Base-by-base conservation (phyloP, 2,113 vertebrate species). In the Ptychochromis oligacanthus region DNA sequence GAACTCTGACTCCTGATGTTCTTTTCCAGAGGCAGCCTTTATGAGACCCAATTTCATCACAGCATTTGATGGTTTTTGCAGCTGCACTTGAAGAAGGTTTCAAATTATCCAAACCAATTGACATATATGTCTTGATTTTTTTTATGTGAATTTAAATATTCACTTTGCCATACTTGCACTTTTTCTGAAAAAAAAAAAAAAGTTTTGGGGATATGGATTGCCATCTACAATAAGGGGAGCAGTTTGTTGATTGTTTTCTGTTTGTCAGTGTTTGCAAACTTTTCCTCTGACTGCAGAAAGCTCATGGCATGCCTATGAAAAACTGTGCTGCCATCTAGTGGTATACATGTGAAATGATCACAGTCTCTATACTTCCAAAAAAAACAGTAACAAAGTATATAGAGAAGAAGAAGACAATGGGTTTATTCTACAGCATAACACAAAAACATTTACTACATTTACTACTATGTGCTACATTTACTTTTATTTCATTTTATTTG, bases 261-360 rank as follows among this genome's bases (percentile, higher is more conserved):
- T 26, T 1, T 43, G 43, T 46, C 4, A 46, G 36, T 9, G 15
- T 49, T 67, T 67, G 64, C 24, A 70, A 49, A 70, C 65, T 0
- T 67, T 64, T 43, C 64, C 64, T 67, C 40, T 28, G 40, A 49
- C 15, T 70, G 43, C 40, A 70, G 40, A 49, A 70, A 70, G 49
- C 24, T 67, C 22, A 22, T 18, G 3, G 64, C 18, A 70, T 15
- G 12, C 43, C 43, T 49, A 6, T 17, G 20, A 77, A 28, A 61
- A n/a, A 1, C 57, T 70, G 31, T 76, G 78, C 82, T 22, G 52
- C 79, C 86, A 59, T 79, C 91, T 84, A 59, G 70, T 84, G 90
- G 87, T 10, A 9, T 6, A 17, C 18, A 18, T 14, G 22, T 28
- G 11, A 43, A 60, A 87, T 22, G 24, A 52, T 31, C 65, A 52